These are phyloP conservation scores for Lasaia peninsularis DNA, from an alignment of 1,140 invertebrate species.

Conservation along the genomic window DNA sequence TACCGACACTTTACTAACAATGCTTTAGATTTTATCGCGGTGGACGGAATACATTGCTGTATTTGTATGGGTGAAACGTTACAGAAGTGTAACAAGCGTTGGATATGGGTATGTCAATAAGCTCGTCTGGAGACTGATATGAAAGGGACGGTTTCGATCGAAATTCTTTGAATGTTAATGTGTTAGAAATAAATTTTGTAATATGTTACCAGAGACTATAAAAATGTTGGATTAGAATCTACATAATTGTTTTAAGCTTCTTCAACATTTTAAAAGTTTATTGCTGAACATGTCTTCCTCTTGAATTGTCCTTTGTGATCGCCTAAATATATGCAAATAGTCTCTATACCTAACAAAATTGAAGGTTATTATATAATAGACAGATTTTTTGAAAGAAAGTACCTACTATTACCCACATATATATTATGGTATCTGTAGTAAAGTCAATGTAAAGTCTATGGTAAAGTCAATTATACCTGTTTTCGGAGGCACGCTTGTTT, in stretches of 20 bases:
- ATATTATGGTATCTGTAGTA: too few species aligned
- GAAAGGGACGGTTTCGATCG: neutral
- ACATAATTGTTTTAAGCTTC: neutral
- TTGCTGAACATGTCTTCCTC: too few species aligned
- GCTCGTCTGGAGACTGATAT: neutral
- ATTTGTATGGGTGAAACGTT: slow-evolving; percentile 22
- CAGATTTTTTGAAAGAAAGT: too few species aligned
- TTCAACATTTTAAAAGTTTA: too few species aligned
- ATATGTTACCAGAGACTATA: neutral
- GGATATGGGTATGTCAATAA: neutral
- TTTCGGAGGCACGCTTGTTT: too few species aligned
- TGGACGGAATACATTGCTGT: slow-evolving; percentile 29
- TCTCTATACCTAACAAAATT: too few species aligned
- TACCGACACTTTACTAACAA: slow-evolving; percentile 36
- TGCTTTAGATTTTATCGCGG: slow-evolving; percentile 30
- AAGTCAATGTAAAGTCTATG: too few species aligned
- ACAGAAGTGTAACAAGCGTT: slow-evolving; percentile 13
- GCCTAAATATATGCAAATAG: too few species aligned
- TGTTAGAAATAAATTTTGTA: neutral
- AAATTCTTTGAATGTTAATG: slow-evolving; percentile 8
- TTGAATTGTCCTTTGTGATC: too few species aligned
- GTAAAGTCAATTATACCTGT: too few species aligned
- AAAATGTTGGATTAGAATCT: slow-evolving; percentile 1
- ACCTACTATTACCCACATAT: too few species aligned
- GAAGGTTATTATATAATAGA: too few species aligned